Evolutionary conservation across 2,797 vertebrate genomes (phyloP).

Genomic region (Cyprinodon diabolis): DNA sequence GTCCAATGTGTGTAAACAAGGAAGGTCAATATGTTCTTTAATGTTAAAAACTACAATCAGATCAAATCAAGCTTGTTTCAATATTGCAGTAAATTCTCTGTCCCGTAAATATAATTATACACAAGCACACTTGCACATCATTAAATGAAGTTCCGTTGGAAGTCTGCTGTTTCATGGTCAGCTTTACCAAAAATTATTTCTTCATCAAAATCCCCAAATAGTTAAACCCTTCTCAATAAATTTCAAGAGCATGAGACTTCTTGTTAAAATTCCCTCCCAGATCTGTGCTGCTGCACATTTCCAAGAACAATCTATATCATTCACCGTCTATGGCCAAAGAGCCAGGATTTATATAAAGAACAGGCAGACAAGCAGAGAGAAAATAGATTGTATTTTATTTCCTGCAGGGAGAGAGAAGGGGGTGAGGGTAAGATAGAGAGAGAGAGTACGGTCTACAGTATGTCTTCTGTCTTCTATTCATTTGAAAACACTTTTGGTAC

Average conservation of each 20-base stretch:
- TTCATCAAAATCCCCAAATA: conserved; percentile 47
- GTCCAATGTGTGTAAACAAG: conserved; percentile 34
- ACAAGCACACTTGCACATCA: conserved; percentile 47
- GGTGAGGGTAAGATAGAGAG: conserved; percentile 43
- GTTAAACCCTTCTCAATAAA: conserved; percentile 50
- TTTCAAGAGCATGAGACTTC: conserved; percentile 65
- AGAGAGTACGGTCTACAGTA: conserved; percentile 55
- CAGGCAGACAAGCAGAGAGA: conserved; percentile 57
- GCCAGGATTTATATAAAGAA: conserved; percentile 72
- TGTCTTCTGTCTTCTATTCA: conserved; percentile 60
- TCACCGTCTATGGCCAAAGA: conserved; percentile 70
- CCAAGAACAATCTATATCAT: conserved; percentile 75
- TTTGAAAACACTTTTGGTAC: conserved; percentile 67
- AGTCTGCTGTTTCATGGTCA: conserved; percentile 12
- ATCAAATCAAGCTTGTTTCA: conserved; percentile 21
- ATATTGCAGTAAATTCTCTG: conserved; percentile 39
- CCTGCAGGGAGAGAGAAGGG: conserved; percentile 51
- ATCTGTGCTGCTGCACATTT: conserved; percentile 58
- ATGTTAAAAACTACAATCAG: conserved; percentile 31
- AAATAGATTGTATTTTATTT: conserved; percentile 75
- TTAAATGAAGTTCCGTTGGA: conserved; percentile 34
- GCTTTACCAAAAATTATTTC: conserved; percentile 27
- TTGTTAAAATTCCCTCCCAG: conserved; percentile 57
- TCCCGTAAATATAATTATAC: conserved; percentile 52
- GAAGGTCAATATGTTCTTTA: conserved; percentile 44